phyloP scores from a whole-genome alignment of 2,797 vertebrate species.

The Hybognathus amarus region DNA sequence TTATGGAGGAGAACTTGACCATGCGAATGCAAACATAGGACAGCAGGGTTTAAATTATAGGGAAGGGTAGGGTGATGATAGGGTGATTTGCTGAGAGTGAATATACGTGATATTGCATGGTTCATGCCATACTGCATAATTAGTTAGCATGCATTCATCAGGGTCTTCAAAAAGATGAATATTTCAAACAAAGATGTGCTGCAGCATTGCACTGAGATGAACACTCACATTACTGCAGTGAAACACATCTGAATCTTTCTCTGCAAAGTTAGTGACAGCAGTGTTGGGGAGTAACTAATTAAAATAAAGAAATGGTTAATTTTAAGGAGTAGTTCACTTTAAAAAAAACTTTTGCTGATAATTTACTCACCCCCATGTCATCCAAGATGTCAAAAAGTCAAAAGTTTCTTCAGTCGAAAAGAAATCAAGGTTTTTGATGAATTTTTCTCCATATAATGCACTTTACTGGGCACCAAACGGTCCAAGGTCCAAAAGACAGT shows the following conservation, averaged over 20 bases:
- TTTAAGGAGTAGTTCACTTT: no score
- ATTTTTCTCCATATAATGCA: no score
- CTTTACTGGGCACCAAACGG: no score
- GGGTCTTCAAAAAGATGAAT: slow-evolving; percentile 25
- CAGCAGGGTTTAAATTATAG: slow-evolving; percentile 2
- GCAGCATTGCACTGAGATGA: neutral
- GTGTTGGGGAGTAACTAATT: neutral
- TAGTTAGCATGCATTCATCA: slow-evolving; percentile 14
- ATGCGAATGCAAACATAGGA: slow-evolving; percentile 25
- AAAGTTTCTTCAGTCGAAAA: no score
- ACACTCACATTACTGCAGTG: slow-evolving; percentile 1
- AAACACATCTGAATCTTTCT: slow-evolving; percentile 1
- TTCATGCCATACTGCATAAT: slow-evolving; percentile 22
- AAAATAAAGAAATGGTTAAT: neutral
- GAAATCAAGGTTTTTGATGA: no score
- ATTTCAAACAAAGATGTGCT: slow-evolving; percentile 17
- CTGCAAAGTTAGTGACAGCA: neutral
- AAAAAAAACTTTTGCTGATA: no score
- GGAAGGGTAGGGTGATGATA: slow-evolving; percentile 2
- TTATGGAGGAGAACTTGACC: slow-evolving; percentile 25
- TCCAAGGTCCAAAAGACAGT: no score
- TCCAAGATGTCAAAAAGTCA: no score
- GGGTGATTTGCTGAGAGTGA: slow-evolving; percentile 16
- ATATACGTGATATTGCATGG: neutral
- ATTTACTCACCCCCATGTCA: no score